Percentiles rank a stretch among this genome's conserved stretches.
These are phyloP conservation scores for Excalfactoria chinensis DNA, from an alignment of 2,113 vertebrate species.

Conservation along the genomic window DNA sequence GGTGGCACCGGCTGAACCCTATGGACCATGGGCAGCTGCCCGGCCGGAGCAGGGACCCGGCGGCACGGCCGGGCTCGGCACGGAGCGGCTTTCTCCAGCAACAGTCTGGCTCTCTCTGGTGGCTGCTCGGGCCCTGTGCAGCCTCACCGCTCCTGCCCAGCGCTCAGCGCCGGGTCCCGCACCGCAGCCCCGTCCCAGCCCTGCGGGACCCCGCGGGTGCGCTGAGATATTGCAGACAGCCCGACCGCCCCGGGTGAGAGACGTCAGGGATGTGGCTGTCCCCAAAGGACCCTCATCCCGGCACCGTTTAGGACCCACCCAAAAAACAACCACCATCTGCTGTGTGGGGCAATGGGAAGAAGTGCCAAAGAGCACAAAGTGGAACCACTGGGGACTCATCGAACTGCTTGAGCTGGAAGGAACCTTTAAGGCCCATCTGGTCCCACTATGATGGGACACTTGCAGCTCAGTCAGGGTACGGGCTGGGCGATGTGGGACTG, in stretches of 20 bases:
- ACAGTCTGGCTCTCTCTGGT: slow-evolving; percentile 72
- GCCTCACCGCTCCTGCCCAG: neutral
- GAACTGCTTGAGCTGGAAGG: too few species aligned
- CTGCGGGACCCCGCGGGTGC: neutral
- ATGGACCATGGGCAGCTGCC: neutral
- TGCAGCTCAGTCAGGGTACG: too few species aligned
- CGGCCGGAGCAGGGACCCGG: neutral
- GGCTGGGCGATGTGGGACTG: too few species aligned
- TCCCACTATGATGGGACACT: too few species aligned
- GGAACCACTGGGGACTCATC: neutral
- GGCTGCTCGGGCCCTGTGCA: slow-evolving; percentile 58
- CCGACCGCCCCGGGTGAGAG: neutral
- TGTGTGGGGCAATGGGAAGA: fast-evolving
- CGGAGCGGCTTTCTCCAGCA: neutral
- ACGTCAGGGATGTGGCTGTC: neutral
- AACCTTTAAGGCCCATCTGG: too few species aligned
- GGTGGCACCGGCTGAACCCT: neutral
- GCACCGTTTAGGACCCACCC: too few species aligned
- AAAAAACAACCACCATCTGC: fast-evolving
- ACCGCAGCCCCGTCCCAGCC: neutral
- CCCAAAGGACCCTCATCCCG: neutral
- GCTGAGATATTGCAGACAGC: neutral
- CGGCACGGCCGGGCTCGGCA: neutral
- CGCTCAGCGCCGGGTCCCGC: neutral
- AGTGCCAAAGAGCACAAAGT: fast-evolving